Evolutionary conservation across 2,888 invertebrate genomes (phyloP).

Genomic region (Euproctis similis): DNA sequence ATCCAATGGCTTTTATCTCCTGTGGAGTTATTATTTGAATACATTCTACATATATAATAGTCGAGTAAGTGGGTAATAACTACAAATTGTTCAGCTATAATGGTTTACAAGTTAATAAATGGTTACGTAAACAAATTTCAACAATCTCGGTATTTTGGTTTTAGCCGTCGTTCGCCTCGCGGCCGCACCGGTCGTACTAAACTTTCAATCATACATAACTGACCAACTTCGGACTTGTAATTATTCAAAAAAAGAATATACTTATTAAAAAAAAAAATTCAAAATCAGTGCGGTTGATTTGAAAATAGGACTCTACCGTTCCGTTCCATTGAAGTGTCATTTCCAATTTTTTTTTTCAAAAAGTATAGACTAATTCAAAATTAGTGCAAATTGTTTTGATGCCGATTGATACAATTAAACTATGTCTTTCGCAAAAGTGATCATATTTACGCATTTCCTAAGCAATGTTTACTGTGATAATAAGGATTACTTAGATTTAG

Average conservation of each 20-base stretch:
- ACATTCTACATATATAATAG: background rate
- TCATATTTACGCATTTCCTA: slow-evolving; percentile 29
- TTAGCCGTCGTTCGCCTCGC: slow-evolving; percentile 47
- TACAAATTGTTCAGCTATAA: slow-evolving; percentile 8
- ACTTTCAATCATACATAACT: slow-evolving; percentile 45
- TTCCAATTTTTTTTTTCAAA: no score
- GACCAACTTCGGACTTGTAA: slow-evolving; percentile 5
- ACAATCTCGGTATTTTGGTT: slow-evolving; percentile 43
- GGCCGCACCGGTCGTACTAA: slow-evolving; percentile 23
- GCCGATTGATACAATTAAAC: background rate
- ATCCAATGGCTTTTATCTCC: background rate
- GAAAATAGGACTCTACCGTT: background rate
- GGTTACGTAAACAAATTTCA: slow-evolving; percentile 66
- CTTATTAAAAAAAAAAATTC: no score
- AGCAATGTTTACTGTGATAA: slow-evolving; percentile 25
- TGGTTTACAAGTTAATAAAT: slow-evolving; percentile 17
- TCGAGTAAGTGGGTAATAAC: background rate
- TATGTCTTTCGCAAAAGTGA: slow-evolving; percentile 23
- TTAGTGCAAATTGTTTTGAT: background rate
- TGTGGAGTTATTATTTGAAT: background rate
- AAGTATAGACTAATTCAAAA: slow-evolving; percentile 1
- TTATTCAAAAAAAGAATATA: slow-evolving; percentile 1
- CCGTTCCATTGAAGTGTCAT: no score
- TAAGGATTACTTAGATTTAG: slow-evolving; percentile 13
- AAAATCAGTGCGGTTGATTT: background rate